Percentiles rank a stretch among this genome's conserved stretches.
These are phyloP conservation scores for Hyphantria cunea DNA, from an alignment of 1,140 invertebrate species.

Conservation along the genomic window DNA sequence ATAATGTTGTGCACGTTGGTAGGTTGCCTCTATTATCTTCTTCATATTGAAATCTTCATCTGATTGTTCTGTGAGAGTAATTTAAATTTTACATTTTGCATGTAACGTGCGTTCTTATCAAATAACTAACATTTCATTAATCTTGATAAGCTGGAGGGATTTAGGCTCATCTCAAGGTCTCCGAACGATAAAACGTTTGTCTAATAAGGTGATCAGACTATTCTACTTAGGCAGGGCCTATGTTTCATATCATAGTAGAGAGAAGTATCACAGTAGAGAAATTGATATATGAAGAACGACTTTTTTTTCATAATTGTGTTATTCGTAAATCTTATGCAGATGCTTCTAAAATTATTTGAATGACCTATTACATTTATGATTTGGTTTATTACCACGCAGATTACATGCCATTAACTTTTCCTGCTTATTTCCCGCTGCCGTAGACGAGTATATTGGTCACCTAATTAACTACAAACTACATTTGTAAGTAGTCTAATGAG, in stretches of 20 bases:
- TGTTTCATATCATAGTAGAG: constrained; percentile 7
- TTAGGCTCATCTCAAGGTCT: constrained; percentile 59
- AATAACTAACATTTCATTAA: constrained; percentile 42
- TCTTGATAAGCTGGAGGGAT: constrained; percentile 67
- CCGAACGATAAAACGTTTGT: constrained; percentile 51
- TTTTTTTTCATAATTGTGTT: neutral
- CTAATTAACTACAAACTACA: neutral
- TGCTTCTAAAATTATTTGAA: neutral
- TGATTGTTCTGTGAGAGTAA: neutral
- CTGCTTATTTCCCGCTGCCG: neutral
- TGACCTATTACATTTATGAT: neutral
- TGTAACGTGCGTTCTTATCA: constrained; percentile 11
- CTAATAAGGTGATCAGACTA: constrained; percentile 22
- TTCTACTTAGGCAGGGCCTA: constrained; percentile 19
- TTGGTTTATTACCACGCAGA: neutral
- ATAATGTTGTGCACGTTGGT: neutral
- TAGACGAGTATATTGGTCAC: constrained; percentile 1
- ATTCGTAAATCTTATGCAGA: neutral
- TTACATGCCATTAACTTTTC: neutral
- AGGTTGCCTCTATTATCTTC: neutral
- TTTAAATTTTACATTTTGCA: constrained; percentile 19
- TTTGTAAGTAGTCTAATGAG: constrained; percentile 2
- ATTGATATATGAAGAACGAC: no score
- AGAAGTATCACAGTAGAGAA: no score
- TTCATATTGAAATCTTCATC: neutral